Evolutionary conservation across 2,797 vertebrate species (phyloP), one percentile per base, ranked within the genome.

Genomic region (Syngnathus rostellatus): DNA sequence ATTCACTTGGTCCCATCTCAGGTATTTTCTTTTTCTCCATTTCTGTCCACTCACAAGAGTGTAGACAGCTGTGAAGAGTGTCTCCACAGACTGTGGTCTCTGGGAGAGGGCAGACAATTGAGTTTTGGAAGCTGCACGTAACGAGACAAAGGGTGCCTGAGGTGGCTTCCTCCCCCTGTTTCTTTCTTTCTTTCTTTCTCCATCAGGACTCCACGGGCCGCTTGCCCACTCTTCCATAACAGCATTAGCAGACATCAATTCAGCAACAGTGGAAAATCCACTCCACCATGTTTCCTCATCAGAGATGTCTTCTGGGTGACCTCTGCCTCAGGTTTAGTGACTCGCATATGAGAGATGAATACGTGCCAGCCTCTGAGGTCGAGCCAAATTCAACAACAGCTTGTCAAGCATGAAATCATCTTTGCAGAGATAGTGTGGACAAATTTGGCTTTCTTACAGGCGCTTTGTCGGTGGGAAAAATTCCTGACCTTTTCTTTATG

Each of bases 401-500:
- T 69, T 73, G 77, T 87, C 81, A 77, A 85, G 77, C 85, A 79
- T 88, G 83, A 88, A 88, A 89, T 89, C 69, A 64, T 80, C 85
- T 88, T 87, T 81, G 68, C 85, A 89, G 81, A 80, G 53, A 68
- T 76, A 84, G 79, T 65, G 66, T 64, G 74, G 84, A 86, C 75
- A 78, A 81, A 83, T 86, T 75, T 81, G 81, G 85, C 84, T 80
- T 75, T 80, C 80, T 84, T 77, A 70, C 72, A 81, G 78, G 70
- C 65, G 65, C 76, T 83, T 87, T 69, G 86, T 86, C 81, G 77
- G 70, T 76, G 73, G 73, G 70, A 86, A 84, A 85, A 85, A 85
- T 83, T 76, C 67, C 71, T 83, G 83, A 86, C 81, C 86, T 88
- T 88, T 86, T 80, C 85, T 88, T 88, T 83, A 84, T 85, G 79